These are phyloP conservation scores for Ursus arctos DNA, from an alignment of 2,113 vertebrate species.

Conservation along the genomic window DNA sequence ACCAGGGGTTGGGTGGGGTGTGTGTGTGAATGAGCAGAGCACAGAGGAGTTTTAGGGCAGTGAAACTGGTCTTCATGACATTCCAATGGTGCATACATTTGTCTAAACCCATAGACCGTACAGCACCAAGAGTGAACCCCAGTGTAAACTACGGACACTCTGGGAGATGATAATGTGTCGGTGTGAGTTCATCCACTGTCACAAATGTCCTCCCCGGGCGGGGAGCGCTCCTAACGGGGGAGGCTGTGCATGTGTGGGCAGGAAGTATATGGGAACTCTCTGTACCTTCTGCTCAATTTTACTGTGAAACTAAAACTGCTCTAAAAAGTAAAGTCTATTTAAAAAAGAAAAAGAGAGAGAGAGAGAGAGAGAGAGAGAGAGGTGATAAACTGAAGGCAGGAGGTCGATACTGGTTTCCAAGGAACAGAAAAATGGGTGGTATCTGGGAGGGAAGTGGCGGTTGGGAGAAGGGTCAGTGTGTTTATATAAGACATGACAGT, in stretches of 20 bases:
- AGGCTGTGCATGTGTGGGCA: not conserved
- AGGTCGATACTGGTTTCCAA: not conserved
- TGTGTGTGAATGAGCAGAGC: not conserved
- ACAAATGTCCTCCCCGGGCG: not conserved
- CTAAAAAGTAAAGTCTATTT: not conserved
- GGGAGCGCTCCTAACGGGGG: no score
- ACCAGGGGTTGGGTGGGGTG: not conserved
- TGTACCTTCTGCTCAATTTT: not conserved
- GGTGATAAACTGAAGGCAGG: not conserved
- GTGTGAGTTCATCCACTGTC: not conserved
- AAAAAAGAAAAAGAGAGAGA: not conserved
- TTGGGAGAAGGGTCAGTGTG: not conserved
- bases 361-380: not conserved
- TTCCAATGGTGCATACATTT: not conserved
- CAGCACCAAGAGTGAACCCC: not conserved
- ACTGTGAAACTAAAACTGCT: not conserved
- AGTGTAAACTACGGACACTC: not conserved
- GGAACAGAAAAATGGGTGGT: not conserved
- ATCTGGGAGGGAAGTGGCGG: not conserved
- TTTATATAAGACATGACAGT: not conserved
- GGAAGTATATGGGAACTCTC: not conserved
- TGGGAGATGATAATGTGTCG: fast-evolving
- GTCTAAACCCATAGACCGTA: not conserved
- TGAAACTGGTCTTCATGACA: not conserved
- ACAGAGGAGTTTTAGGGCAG: not conserved